Conservation (phyloP, 2,113 vertebrate species). For the Tetrax tetrax region DNA sequence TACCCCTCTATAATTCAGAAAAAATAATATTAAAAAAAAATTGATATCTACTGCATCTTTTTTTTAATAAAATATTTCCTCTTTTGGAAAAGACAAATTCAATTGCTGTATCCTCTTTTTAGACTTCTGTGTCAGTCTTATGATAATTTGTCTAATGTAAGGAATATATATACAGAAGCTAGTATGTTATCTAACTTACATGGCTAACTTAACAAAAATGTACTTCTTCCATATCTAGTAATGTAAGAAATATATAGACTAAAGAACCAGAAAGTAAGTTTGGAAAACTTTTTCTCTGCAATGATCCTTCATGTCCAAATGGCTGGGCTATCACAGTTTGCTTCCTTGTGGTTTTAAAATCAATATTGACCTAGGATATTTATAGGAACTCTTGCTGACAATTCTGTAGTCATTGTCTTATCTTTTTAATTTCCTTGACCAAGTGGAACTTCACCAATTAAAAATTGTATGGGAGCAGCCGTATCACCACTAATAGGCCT, state of each 20-base stretch:
- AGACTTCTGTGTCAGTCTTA: neutral
- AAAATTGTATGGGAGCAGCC: neutral
- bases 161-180: neutral
- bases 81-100: neutral
- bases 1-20: neutral
- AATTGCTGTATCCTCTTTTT: neutral
- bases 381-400: neutral
- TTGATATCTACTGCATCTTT: neutral
- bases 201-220: neutral
- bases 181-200: neutral
- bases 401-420: neutral
- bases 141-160: neutral
- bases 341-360: conserved; percentile 1
- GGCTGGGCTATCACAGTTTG: neutral
- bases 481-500: neutral
- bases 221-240: neutral
- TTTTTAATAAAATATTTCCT: neutral
- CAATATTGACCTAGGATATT: neutral
- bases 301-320: neutral
- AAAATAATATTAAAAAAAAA: neutral
- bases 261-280: neutral
- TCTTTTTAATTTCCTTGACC: neutral
- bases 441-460: neutral
- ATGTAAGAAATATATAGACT: neutral
- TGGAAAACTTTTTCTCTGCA: neutral